Evolutionary conservation across 2,797 vertebrate genomes (phyloP).

Genomic region (Borostomias antarcticus): DNA sequence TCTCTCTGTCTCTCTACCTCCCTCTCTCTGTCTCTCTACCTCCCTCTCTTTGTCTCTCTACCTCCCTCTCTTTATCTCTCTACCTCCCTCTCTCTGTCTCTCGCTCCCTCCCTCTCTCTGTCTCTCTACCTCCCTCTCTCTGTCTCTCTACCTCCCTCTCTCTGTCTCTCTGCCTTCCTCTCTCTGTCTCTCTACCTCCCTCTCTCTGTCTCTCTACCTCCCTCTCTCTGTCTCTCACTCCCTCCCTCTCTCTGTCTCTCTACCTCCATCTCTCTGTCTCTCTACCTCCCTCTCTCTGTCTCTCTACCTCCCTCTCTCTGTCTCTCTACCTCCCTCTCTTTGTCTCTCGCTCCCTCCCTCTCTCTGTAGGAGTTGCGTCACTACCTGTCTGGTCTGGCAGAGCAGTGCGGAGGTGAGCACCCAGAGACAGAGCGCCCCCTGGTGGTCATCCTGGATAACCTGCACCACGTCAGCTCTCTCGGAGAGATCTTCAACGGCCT

Average conservation of each 20-base stretch:
- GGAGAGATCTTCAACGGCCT: conserved; percentile 97
- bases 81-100: too few species aligned
- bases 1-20: conserved; percentile 2
- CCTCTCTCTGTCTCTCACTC: too few species aligned
- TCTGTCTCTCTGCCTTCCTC: too few species aligned
- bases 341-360: background rate
- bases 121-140: background rate
- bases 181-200: too few species aligned
- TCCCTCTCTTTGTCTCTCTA: too few species aligned
- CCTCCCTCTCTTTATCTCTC: too few species aligned
- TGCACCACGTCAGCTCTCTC: conserved; percentile 93
- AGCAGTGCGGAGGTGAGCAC: conserved; percentile 87
- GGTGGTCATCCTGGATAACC: conserved; percentile 94
- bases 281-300: background rate
- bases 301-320: background rate
- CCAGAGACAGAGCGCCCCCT: conserved; percentile 85
- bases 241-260: too few species aligned
- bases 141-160: too few species aligned
- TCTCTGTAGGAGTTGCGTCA: conserved; percentile 88
- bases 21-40: background rate
- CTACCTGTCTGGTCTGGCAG: conserved; percentile 91
- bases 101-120: too few species aligned
- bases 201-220: too few species aligned
- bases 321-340: background rate
- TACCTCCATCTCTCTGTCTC: background rate